Conservation (phyloP, 2,888 invertebrate species). For the Pristionchus mayeri region DNA sequence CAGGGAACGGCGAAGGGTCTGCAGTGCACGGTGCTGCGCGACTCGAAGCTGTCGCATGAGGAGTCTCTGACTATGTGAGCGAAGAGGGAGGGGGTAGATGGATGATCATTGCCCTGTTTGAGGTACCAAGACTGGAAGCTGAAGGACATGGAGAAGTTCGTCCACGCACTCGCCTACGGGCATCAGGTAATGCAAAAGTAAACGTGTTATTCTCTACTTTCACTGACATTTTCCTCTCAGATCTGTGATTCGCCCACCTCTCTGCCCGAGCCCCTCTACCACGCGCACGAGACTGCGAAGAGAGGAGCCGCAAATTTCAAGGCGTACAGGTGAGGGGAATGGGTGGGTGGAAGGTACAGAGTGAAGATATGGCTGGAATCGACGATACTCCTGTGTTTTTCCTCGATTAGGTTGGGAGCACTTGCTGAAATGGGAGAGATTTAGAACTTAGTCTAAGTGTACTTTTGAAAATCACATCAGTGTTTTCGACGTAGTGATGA, state of each 20-base stretch:
- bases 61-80: background rate
- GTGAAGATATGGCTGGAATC: no score
- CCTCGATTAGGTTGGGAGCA: background rate
- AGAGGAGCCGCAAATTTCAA: background rate
- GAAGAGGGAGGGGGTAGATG: background rate
- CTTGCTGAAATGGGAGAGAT: background rate
- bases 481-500: no score
- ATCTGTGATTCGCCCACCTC: conserved; percentile 11
- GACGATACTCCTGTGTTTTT: no score
- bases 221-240: background rate
- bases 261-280: conserved; percentile 18
- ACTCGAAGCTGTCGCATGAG: background rate
- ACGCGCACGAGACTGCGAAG: conserved; percentile 13
- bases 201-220: background rate
- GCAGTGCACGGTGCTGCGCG: conserved; percentile 11
- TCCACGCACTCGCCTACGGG: background rate
- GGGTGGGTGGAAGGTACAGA: background rate
- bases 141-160: conserved; percentile 21
- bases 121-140: background rate
- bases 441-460: background rate
- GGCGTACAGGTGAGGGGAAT: background rate
- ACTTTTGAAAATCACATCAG: no score
- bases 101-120: background rate
- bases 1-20: conserved; percentile 29
- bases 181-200: background rate